Evolutionary conservation across 2,888 invertebrate genomes (phyloP), one percentile per base, ranked within the genome.

Genomic region (Axea sp.): DNA sequence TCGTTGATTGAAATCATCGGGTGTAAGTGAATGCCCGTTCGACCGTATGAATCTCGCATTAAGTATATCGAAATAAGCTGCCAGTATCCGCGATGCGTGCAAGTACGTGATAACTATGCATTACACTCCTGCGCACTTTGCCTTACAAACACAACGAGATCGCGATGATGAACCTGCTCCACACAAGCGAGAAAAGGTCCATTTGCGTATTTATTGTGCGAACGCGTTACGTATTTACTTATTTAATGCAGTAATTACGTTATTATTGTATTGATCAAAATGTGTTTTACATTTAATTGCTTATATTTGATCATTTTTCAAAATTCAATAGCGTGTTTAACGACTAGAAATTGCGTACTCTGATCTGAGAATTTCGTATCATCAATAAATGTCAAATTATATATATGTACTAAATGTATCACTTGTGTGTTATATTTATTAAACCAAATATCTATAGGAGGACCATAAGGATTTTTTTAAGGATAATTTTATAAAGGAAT

Each of bases 1-100:
- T 80, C 81, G 82, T 83, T 86, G 87, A 87, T 87, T 87, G 87
- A 84, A 86, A 86, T 87, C 86, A 82, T 83, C 81, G 82, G 81
- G 80, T 83, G 86, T 85, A 86, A 87, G 85, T 87, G 64, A 87
- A 87, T 83, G 81, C 83, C 80, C 79, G 80, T 77, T 77, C 78
- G 78, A 77, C 76, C 75, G 76, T 75, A 74, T 62, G 68, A 68
- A 74, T 73, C 73, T 73, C 64, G 73, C 59, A 57, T 31, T 67
- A 60, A 53, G 43, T 57, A 55, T 19, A 59, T 47, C 51, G 49
- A 57, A 62, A 51, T 73, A 73, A 73, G 73, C 73, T 45, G 57
- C 17, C 59, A 12, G 62, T 64, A 69, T 69, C 68, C 73, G 64
- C 64, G 73, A 57, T 68, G 45, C 22, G 60, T 31, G 30, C 31